Evolutionary conservation across 2,888 invertebrate species (phyloP).

Genomic region (Dysmachus trigonus): DNA sequence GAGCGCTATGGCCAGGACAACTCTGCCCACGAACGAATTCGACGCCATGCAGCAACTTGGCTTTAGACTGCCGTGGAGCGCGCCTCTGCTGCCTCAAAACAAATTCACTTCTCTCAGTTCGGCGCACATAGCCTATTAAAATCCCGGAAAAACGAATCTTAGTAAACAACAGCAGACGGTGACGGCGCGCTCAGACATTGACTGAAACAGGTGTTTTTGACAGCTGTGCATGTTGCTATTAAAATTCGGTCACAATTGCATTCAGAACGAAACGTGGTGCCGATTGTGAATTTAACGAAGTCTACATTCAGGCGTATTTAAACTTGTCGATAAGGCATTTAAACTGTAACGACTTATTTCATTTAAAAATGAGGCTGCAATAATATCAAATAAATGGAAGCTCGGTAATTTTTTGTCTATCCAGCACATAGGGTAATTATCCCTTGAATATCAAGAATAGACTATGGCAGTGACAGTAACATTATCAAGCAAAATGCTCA

Average conservation of each 20-base stretch:
- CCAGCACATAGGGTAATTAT: too few species aligned
- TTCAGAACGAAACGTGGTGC: not conserved
- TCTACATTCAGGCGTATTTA: not conserved
- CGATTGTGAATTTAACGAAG: not conserved
- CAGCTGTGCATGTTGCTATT: not conserved
- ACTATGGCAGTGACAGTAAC: too few species aligned
- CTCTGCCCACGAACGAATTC: slow-evolving; percentile 70
- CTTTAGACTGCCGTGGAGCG: not conserved
- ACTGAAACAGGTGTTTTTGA: not conserved
- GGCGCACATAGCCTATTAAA: not conserved
- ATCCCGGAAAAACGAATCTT: not conserved
- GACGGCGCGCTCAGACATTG: not conserved
- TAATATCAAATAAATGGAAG: too few species aligned
- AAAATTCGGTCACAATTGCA: not conserved
- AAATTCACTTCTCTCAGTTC: not conserved
- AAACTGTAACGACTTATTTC: too few species aligned
- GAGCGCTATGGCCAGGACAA: slow-evolving; percentile 67
- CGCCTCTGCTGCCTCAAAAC: not conserved
- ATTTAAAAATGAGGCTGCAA: too few species aligned
- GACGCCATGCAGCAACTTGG: slow-evolving; percentile 66
- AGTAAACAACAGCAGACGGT: not conserved
- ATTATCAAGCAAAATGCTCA: too few species aligned
- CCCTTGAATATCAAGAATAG: too few species aligned
- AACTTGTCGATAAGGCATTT: not conserved
- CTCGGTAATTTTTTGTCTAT: too few species aligned